Conservation (phyloP, 2,888 invertebrate species). For the Aspidiotus destructor region DNA sequence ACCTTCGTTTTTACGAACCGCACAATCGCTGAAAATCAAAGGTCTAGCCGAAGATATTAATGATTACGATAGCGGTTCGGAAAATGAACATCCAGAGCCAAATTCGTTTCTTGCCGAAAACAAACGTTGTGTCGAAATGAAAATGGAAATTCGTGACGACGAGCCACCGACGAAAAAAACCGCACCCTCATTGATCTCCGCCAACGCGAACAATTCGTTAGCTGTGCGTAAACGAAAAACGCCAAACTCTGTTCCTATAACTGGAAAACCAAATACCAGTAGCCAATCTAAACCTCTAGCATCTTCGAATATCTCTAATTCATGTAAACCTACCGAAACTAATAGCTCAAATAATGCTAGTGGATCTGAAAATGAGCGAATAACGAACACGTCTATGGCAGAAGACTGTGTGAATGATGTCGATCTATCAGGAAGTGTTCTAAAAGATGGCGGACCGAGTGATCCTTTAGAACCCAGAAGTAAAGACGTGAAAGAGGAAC, state of each 20-base stretch:
- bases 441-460: slow-evolving; percentile 11
- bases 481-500: slow-evolving; percentile 28
- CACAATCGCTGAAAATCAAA: slow-evolving; percentile 32
- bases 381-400: neutral
- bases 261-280: slow-evolving; percentile 8
- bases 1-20: slow-evolving; percentile 56
- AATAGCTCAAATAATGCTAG: slow-evolving; percentile 5
- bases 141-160: slow-evolving; percentile 28
- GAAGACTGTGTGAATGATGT: slow-evolving; percentile 7
- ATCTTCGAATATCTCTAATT: neutral
- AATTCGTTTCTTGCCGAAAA: slow-evolving; percentile 12
- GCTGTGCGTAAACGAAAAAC: slow-evolving; percentile 26
- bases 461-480: slow-evolving; percentile 21
- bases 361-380: slow-evolving; percentile 12
- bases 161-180: slow-evolving; percentile 20
- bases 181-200: slow-evolving; percentile 12
- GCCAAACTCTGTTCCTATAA: slow-evolving; percentile 11
- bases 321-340: slow-evolving; percentile 20
- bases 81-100: slow-evolving; percentile 19
- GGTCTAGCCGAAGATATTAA: slow-evolving; percentile 27
- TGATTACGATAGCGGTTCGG: slow-evolving; percentile 26
- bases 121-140: slow-evolving; percentile 23
- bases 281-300: neutral
- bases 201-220: slow-evolving; percentile 13
- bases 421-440: neutral